A percentile compares a stretch with the other conserved stretches of the same genome.
Evolutionary conservation across 2,113 vertebrate genomes (phyloP).

Genomic region (Chaetorhynchus papuensis): DNA sequence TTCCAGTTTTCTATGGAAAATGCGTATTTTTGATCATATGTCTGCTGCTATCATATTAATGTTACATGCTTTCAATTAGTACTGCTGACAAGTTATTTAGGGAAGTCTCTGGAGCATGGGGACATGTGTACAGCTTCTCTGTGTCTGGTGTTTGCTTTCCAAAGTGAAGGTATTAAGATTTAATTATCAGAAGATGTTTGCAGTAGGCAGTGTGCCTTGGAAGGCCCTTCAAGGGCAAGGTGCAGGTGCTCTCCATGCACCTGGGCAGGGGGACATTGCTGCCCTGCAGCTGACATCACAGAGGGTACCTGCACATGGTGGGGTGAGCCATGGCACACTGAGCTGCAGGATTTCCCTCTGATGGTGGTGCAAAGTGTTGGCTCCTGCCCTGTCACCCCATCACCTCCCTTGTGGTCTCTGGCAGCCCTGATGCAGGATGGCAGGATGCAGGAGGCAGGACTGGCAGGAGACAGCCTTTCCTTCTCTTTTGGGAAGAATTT

Average conservation of each 20-base stretch:
- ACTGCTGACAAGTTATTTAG: slow-evolving; percentile 20
- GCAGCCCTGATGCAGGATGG: neutral
- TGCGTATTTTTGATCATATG: accelerated
- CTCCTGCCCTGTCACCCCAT: neutral
- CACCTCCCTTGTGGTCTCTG: neutral
- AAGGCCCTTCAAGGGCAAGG: neutral
- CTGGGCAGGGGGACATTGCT: neutral
- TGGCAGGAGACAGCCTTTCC: neutral
- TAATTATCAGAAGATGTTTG: neutral
- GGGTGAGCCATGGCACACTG: accelerated
- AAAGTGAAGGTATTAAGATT: neutral
- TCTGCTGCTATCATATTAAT: neutral
- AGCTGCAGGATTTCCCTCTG: neutral
- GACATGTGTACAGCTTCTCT: neutral
- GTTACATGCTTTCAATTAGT: neutral
- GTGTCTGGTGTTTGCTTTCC: slow-evolving; percentile 25
- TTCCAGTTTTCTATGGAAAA: neutral
- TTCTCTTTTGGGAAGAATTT: neutral
- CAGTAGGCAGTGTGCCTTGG: neutral
- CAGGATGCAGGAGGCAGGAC: neutral
- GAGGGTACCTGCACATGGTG: accelerated
- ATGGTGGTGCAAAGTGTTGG: no score
- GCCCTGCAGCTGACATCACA: accelerated
- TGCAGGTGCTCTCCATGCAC: neutral
- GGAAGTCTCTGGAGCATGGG: slow-evolving; percentile 8